These are phyloP conservation scores for Talpa occidentalis DNA, from an alignment of 2,113 vertebrate genomes.

Conservation along the genomic window DNA sequence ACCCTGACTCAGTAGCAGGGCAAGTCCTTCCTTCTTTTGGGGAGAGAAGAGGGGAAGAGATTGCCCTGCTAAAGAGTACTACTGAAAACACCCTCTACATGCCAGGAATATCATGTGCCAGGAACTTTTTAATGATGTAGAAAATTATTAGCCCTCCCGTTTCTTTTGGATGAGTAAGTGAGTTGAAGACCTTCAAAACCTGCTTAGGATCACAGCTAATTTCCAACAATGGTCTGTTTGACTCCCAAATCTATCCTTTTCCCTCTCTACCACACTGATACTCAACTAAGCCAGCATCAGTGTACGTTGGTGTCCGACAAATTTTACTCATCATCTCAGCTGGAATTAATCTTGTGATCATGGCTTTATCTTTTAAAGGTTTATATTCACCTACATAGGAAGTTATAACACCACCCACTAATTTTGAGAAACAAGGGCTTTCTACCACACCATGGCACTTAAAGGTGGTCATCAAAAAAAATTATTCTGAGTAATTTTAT, in stretches of 20 bases:
- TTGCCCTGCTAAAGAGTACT: not conserved
- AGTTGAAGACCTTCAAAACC: not conserved
- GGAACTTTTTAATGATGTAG: slow-evolving; percentile 8
- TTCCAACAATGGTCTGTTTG: not conserved
- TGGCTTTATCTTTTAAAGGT: not conserved
- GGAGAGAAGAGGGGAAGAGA: slow-evolving; percentile 1
- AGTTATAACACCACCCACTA: not conserved
- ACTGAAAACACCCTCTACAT: not conserved
- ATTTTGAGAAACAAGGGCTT: slow-evolving; percentile 20
- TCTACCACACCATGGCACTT: not conserved
- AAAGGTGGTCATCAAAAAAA: slow-evolving; percentile 37
- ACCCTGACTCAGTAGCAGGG: slow-evolving; percentile 23
- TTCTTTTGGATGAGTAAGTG: not conserved
- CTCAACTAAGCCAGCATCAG: not conserved
- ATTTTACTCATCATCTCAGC: not conserved
- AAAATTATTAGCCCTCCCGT: not conserved
- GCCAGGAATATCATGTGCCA: not conserved
- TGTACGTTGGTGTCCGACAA: not conserved
- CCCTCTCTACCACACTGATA: not conserved
- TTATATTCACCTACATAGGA: not conserved
- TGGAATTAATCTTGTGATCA: not conserved
- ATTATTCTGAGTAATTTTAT: slow-evolving; percentile 52
- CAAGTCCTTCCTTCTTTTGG: slow-evolving; percentile 34
- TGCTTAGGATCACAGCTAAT: not conserved
- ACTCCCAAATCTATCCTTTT: not conserved